Base-by-base conservation (phyloP, 2,888 invertebrate genomes). In the Drosophila suboccidentalis region DNA sequence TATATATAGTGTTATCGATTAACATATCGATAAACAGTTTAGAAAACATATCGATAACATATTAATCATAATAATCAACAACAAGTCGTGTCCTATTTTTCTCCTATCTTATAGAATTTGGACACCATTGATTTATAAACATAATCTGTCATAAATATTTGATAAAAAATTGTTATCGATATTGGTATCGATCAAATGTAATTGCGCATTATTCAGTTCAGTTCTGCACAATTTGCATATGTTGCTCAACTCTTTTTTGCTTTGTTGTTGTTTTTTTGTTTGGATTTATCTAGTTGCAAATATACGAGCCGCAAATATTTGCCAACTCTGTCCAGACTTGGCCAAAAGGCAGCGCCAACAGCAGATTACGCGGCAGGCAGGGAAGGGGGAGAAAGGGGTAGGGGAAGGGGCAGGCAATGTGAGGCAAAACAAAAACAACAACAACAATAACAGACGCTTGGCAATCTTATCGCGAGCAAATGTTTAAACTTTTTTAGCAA, bases 391-490 rank as follows among this genome's bases (percentile, higher is more conserved):
- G 46, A 19, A n/a, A 22, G 50, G 13, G 32, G 9, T 1, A 39
- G 36, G n/a, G 36, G n/a, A 38, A 13, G 36, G n/a, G n/a, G 4
- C 39, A 13, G 44, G 47, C 15, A 29, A 26, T 26, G 41, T 41
- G 41, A 17, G n/a, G 46, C 5, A 44, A 44, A 29, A 29, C 8
- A 6, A 29, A 29, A 47, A 29, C 49, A 49, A 17, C 17, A 43
- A 34, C 15, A 22, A 17, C 38, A 53, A 32, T 8, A 44, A 19
- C 44, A 51, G n/a, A 11, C 17, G 53, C 47, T 38, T 9, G 44
- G 51, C 65, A 77, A 80, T 78, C 73, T 78, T 80, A 78, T 78
- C 78, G 65, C 66, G 22, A 55, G 69, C 63, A 78, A 78, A 80
- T 78, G 72, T 69, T 80, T 69, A 72, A 72, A 44, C 57, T 60